Percentiles rank a stretch among this genome's conserved stretches.
These are phyloP conservation scores for Ataeniobius toweri DNA, from an alignment of 2,797 vertebrate species.

Conservation along the genomic window DNA sequence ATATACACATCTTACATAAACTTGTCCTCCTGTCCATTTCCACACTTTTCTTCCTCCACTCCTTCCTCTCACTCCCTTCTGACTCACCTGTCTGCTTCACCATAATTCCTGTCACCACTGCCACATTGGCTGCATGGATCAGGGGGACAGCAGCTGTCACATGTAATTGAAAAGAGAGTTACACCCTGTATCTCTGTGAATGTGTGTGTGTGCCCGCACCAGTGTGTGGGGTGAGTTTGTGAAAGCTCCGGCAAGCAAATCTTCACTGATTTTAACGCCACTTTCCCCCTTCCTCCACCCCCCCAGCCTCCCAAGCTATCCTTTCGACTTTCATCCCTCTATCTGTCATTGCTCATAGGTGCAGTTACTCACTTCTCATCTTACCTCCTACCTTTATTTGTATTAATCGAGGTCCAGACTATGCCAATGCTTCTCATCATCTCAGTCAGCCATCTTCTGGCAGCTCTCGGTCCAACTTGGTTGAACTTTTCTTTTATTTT, in stretches of 20 bases:
- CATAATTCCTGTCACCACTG: slow-evolving; percentile 75
- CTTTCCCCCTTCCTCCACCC: slow-evolving; percentile 29
- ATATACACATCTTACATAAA: slow-evolving; percentile 13
- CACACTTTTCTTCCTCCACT: slow-evolving; percentile 31
- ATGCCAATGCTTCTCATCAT: slow-evolving; percentile 5
- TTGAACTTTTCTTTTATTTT: slow-evolving; percentile 13
- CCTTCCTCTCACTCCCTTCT: slow-evolving; percentile 41
- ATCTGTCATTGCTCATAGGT: slow-evolving; percentile 36
- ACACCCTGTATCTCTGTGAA: slow-evolving; percentile 56
- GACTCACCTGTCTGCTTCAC: slow-evolving; percentile 74
- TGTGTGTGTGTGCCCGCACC: slow-evolving; percentile 28
- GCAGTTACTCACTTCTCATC: slow-evolving; percentile 25
- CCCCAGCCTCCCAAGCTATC: slow-evolving; percentile 15
- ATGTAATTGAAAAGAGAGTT: slow-evolving; percentile 82
- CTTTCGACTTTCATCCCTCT: slow-evolving; percentile 39
- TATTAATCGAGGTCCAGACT: slow-evolving; percentile 20
- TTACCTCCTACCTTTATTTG: slow-evolving; percentile 25
- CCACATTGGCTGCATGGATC: slow-evolving; percentile 74
- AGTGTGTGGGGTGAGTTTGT: slow-evolving; percentile 37
- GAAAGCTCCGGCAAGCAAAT: slow-evolving; percentile 63
- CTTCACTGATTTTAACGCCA: slow-evolving; percentile 68
- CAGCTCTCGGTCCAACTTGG: slow-evolving; percentile 4
- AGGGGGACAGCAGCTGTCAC: slow-evolving; percentile 79
- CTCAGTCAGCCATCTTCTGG: slow-evolving; percentile 1
- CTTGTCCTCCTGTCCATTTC: slow-evolving; percentile 38